phyloP scores from a whole-genome alignment of 2,797 vertebrate species.

The Otus scops region DNA sequence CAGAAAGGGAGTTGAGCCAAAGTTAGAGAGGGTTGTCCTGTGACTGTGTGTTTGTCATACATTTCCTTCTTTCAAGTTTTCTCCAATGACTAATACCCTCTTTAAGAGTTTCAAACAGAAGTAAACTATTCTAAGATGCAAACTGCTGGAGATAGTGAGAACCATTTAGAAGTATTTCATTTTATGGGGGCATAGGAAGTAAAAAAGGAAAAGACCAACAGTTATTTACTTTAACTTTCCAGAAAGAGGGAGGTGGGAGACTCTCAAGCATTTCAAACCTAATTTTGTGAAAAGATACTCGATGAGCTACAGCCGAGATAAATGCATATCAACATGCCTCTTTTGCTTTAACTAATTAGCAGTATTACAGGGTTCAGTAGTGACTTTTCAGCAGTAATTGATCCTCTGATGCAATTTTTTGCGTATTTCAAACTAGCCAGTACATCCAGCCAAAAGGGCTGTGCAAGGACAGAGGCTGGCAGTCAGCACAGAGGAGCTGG shows the following conservation, averaged over 20 bases:
- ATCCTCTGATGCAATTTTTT: conserved; percentile 7
- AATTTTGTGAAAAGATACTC: not conserved
- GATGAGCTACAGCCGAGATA: not conserved
- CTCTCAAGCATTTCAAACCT: not conserved
- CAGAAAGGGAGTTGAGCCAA: conserved; percentile 7
- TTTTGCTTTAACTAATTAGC: conserved; percentile 39
- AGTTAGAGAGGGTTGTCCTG: not conserved
- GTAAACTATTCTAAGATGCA: not conserved
- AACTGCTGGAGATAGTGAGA: not conserved
- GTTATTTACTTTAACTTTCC: not conserved
- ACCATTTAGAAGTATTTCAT: not conserved
- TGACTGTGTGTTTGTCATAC: not conserved
- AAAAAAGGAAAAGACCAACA: not conserved
- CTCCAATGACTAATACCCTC: not conserved
- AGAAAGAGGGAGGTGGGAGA: not conserved
- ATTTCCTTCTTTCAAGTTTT: not conserved
- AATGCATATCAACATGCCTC: not conserved
- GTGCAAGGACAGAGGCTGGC: not conserved
- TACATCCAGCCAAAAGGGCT: not conserved
- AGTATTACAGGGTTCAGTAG: conserved; percentile 6
- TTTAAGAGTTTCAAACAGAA: not conserved
- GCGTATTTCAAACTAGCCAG: not conserved
- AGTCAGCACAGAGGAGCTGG: not conserved
- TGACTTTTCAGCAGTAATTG: conserved; percentile 20
- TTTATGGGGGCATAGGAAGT: not conserved